Conservation (phyloP, 2,888 invertebrate genomes). For the Lucinisca nassula region DNA sequence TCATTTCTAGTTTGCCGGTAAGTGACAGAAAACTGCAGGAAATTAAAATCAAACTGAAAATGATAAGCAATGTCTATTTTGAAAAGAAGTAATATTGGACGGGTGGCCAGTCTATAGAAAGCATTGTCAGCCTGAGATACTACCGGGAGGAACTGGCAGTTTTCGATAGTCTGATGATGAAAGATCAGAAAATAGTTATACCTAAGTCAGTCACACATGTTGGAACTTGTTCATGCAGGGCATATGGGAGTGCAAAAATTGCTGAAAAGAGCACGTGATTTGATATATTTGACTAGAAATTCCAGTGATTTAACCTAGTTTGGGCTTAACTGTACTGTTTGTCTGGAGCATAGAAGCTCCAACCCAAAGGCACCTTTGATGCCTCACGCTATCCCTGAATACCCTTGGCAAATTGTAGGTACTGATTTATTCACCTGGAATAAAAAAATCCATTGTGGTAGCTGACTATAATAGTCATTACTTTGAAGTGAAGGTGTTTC, state of each 20-base stretch:
- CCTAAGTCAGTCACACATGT: slow-evolving; percentile 18
- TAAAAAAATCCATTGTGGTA: too few species aligned
- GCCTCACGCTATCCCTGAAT: slow-evolving; percentile 49
- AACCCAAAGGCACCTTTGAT: slow-evolving; percentile 55
- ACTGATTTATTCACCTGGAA: too few species aligned
- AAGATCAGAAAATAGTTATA: neutral
- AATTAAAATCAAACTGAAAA: slow-evolving; percentile 14
- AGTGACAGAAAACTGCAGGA: slow-evolving; percentile 24
- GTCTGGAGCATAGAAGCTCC: slow-evolving; percentile 43
- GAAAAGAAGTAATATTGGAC: slow-evolving; percentile 32
- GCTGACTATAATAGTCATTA: neutral
- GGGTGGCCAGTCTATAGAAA: slow-evolving; percentile 49
- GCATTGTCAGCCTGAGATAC: neutral
- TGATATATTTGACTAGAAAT: slow-evolving; percentile 15
- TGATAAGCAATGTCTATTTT: slow-evolving; percentile 21
- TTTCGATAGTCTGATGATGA: neutral
- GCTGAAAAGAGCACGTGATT: neutral
- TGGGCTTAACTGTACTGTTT: slow-evolving; percentile 37
- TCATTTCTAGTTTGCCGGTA: slow-evolving; percentile 21
- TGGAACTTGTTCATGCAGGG: slow-evolving; percentile 38
- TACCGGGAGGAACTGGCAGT: slow-evolving; percentile 21
- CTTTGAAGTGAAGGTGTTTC: neutral
- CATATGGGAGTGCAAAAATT: slow-evolving; percentile 37
- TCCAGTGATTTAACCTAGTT: neutral
- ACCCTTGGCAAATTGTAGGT: slow-evolving; percentile 61